Percentiles rank a stretch among this genome's conserved stretches.
These are phyloP conservation scores for Xestia xanthographa DNA, from an alignment of 2,888 invertebrate species.

Conservation along the genomic window DNA sequence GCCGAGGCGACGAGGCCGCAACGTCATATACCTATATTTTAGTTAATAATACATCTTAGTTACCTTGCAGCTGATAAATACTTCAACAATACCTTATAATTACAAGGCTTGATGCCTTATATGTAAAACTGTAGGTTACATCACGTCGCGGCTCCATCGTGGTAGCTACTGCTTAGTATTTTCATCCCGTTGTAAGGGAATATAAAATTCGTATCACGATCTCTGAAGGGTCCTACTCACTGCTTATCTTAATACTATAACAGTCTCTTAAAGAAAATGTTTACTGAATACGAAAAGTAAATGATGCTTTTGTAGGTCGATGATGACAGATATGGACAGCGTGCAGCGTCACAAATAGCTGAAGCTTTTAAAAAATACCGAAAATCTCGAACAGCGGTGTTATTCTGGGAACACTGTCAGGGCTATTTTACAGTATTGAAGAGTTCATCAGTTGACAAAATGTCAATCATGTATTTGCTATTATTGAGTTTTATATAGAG, in stretches of 20 bases:
- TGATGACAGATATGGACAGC: conserved; percentile 25
- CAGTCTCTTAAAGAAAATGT: conserved; percentile 71
- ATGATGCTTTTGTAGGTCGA: conserved; percentile 42
- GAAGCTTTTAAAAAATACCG: neutral
- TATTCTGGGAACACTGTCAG: neutral
- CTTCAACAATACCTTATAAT: conserved; percentile 50
- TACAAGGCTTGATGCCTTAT: conserved; percentile 27
- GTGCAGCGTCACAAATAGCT: conserved; percentile 4
- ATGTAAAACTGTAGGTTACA: conserved; percentile 48
- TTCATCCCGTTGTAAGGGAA: conserved; percentile 62
- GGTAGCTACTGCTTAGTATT: conserved; percentile 67
- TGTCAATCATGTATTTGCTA: too few species aligned
- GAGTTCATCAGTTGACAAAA: too few species aligned
- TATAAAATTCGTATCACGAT: conserved; percentile 73
- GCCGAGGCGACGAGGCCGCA: conserved; percentile 75
- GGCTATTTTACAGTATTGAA: neutral
- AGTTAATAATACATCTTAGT: conserved; percentile 69
- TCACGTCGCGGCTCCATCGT: conserved; percentile 39
- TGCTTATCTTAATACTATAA: conserved; percentile 74
- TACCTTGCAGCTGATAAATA: conserved; percentile 51
- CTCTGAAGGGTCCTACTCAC: conserved; percentile 64
- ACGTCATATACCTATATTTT: conserved; percentile 67
- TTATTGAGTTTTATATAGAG: too few species aligned
- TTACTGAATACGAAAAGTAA: conserved; percentile 69
- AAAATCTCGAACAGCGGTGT: neutral